phyloP scores from a whole-genome alignment of 2,113 vertebrate species.

The human region DNA sequence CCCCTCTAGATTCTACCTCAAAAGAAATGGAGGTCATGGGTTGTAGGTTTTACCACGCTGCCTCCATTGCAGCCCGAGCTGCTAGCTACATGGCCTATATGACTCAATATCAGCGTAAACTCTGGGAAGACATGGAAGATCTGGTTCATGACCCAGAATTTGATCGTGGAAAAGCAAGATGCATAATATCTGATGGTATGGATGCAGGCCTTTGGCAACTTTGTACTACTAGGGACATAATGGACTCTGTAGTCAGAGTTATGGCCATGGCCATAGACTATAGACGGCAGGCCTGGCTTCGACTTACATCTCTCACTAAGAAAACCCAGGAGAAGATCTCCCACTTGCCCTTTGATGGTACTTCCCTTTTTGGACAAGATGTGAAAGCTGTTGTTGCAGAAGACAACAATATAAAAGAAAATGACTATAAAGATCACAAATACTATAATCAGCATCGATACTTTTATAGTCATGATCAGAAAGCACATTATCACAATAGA shows the following conservation, averaged over 20 bases:
- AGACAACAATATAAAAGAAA: slow-evolving; percentile 74
- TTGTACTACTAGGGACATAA: slow-evolving; percentile 77
- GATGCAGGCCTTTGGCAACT: slow-evolving; percentile 77
- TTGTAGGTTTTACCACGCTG: slow-evolving; percentile 77
- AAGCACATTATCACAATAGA: slow-evolving; percentile 74
- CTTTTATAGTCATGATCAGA: slow-evolving; percentile 73
- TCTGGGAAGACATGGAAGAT: slow-evolving; percentile 78
- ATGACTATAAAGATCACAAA: slow-evolving; percentile 73
- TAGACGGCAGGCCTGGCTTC: slow-evolving; percentile 76
- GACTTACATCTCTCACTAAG: slow-evolving; percentile 75
- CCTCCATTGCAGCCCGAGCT: slow-evolving; percentile 75
- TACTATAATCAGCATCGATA: slow-evolving; percentile 75
- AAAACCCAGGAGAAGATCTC: slow-evolving; percentile 77
- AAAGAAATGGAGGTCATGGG: slow-evolving; percentile 80
- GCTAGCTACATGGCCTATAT: slow-evolving; percentile 77
- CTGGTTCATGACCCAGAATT: slow-evolving; percentile 75
- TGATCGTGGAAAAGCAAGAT: slow-evolving; percentile 73
- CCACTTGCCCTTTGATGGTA: slow-evolving; percentile 75
- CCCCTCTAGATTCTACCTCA: slow-evolving; percentile 75
- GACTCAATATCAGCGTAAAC: slow-evolving; percentile 77
- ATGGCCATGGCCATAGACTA: slow-evolving; percentile 78
- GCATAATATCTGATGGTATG: slow-evolving; percentile 78
- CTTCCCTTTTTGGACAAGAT: slow-evolving; percentile 76
- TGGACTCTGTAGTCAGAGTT: slow-evolving; percentile 76
- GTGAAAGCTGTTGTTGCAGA: slow-evolving; percentile 73